Conservation (phyloP, 2,888 invertebrate species). For the Stenodera caucasica region DNA sequence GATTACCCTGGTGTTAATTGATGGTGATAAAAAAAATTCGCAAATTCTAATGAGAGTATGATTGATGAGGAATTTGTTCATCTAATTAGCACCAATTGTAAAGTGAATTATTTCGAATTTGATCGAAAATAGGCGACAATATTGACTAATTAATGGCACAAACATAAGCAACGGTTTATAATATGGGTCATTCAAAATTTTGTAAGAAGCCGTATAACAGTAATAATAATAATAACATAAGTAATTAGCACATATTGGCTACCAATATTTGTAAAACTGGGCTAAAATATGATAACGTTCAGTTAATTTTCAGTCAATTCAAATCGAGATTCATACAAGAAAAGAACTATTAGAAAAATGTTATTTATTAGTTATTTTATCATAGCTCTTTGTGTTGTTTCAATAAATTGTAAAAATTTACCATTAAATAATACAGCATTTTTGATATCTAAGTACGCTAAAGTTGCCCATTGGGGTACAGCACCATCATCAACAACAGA, state of each 20-base stretch:
- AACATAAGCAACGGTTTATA: constrained; percentile 24
- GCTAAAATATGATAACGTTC: constrained; percentile 39
- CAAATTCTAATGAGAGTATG: too few species aligned
- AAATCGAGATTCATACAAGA: neutral
- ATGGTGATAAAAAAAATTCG: too few species aligned
- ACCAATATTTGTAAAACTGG: constrained; percentile 42
- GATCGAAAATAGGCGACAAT: constrained; percentile 17
- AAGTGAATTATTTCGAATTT: neutral
- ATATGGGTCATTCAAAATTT: constrained; percentile 33
- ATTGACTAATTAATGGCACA: constrained; percentile 24
- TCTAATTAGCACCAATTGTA: neutral
- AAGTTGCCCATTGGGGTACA: constrained; percentile 50
- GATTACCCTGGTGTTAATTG: too few species aligned
- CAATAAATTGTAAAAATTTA: constrained; percentile 33
- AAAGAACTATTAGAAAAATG: neutral
- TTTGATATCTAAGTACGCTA: constrained; percentile 49
- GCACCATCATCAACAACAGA: constrained; percentile 22
- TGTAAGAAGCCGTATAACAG: constrained; percentile 44
- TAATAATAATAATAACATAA: constrained; percentile 44
- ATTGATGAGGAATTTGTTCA: neutral
- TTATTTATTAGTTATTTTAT: constrained; percentile 16
- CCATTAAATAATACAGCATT: constrained; percentile 36
- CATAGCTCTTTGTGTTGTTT: constrained; percentile 20
- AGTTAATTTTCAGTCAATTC: constrained; percentile 21
- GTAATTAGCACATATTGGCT: constrained; percentile 46